These are phyloP conservation scores for Chionis minor DNA, from an alignment of 2,113 vertebrate genomes.

Conservation along the genomic window DNA sequence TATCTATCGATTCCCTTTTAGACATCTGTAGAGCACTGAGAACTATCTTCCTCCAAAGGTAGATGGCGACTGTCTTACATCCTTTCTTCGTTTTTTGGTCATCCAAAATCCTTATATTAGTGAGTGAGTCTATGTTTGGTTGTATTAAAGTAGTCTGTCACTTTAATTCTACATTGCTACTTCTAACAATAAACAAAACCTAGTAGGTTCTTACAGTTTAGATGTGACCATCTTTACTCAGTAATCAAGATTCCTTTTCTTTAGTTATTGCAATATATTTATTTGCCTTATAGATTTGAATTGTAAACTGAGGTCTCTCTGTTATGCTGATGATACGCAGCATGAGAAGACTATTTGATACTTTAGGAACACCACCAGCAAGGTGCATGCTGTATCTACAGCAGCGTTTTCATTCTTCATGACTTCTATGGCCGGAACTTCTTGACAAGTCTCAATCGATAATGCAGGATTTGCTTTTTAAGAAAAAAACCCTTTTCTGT, in stretches of 20 bases:
- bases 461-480: neutral
- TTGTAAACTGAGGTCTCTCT: neutral
- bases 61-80: neutral
- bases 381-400: neutral
- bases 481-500: neutral
- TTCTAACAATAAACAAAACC: neutral
- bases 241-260: neutral
- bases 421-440: neutral
- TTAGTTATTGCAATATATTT: neutral
- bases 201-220: neutral
- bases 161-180: neutral
- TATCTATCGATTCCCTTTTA: neutral
- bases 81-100: neutral
- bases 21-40: neutral
- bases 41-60: neutral
- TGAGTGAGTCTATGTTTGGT: neutral
- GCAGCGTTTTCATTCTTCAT: neutral
- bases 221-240: neutral
- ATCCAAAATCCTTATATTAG: neutral
- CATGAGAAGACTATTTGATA: neutral
- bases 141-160: neutral
- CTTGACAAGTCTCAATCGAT: neutral
- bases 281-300: neutral
- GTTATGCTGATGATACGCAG: neutral
- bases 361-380: neutral